phyloP scores from a whole-genome alignment of 1,140 invertebrate species.

The Papilio helenus region DNA sequence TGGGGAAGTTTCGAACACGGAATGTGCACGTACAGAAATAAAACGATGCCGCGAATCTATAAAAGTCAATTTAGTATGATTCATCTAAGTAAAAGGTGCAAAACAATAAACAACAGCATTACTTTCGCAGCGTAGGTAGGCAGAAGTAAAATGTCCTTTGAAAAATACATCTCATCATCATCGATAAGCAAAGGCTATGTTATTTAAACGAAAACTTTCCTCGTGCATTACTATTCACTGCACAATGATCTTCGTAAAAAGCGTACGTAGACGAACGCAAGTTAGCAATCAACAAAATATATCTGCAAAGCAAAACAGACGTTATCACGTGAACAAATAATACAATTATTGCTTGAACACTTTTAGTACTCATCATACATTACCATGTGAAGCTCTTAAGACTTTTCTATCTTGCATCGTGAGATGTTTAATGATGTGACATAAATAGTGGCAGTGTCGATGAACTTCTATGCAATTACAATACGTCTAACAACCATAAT shows the following conservation, averaged over 20 bases:
- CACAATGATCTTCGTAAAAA: slow-evolving; percentile 34
- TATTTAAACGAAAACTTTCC: slow-evolving; percentile 26
- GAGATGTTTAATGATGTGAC: slow-evolving; percentile 31
- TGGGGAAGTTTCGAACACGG: neutral
- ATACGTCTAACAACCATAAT: neutral
- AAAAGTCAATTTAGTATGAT: slow-evolving; percentile 5
- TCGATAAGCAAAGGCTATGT: neutral
- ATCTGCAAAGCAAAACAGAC: neutral
- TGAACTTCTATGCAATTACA: slow-evolving; percentile 12
- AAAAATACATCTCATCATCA: neutral
- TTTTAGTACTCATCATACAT: neutral
- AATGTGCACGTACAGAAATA: neutral
- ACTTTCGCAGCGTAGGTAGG: neutral
- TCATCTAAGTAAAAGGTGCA: slow-evolving; percentile 5
- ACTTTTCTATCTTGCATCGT: slow-evolving; percentile 33
- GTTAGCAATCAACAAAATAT: neutral
- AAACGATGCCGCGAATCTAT: slow-evolving; percentile 12
- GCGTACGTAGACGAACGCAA: neutral
- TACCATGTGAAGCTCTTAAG: neutral
- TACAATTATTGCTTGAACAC: neutral
- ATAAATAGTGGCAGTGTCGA: slow-evolving; percentile 23
- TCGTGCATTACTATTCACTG: slow-evolving; percentile 31
- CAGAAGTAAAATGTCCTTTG: no score
- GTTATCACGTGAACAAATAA: neutral
- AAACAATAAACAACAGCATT: neutral